Percentiles rank a stretch among this genome's conserved stretches.
These are phyloP conservation scores for Drepanosiphum platanoidis DNA, from an alignment of 2,888 invertebrate species.

Conservation along the genomic window DNA sequence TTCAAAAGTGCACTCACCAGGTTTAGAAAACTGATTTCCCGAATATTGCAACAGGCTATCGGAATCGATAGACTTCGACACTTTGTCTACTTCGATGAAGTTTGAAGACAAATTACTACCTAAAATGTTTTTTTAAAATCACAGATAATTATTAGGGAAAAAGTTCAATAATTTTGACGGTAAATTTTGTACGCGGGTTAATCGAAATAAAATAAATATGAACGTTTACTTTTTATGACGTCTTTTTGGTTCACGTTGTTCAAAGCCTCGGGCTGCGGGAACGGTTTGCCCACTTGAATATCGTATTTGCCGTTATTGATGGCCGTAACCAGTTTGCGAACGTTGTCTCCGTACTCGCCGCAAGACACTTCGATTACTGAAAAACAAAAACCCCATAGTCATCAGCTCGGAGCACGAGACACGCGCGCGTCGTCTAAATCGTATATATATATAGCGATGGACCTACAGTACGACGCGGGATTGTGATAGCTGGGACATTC, in stretches of 20 bases:
- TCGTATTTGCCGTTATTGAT: slow-evolving; percentile 86
- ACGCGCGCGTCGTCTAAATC: too few relatives aligned
- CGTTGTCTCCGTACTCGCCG: slow-evolving; percentile 94
- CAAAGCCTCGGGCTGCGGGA: slow-evolving; percentile 72
- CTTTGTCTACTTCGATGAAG: slow-evolving; percentile 50
- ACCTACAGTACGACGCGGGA: slow-evolving; percentile 88
- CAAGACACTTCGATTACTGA: slow-evolving; percentile 93
- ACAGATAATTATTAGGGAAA: neutral
- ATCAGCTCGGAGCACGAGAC: neutral
- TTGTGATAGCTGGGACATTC: slow-evolving; percentile 97
- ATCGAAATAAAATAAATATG: neutral
- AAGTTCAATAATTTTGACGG: too few relatives aligned
- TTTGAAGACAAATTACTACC: slow-evolving; percentile 51
- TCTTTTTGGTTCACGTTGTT: slow-evolving; percentile 68
- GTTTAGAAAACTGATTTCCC: slow-evolving; percentile 50
- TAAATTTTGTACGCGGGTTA: too few relatives aligned
- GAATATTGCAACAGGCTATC: slow-evolving; percentile 49
- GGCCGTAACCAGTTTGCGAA: slow-evolving; percentile 82
- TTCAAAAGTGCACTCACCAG: slow-evolving; percentile 23
- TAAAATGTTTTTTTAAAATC: too few relatives aligned
- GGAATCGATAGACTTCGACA: slow-evolving; percentile 47
- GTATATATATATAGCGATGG: too few relatives aligned
- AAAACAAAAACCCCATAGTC: too few relatives aligned
- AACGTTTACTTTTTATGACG: slow-evolving; percentile 49
- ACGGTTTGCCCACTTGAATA: slow-evolving; percentile 78